Percentiles rank a stretch among this genome's conserved stretches.
Conservation (phyloP, 2,113 vertebrate species). For the Platycercus adscitus region DNA sequence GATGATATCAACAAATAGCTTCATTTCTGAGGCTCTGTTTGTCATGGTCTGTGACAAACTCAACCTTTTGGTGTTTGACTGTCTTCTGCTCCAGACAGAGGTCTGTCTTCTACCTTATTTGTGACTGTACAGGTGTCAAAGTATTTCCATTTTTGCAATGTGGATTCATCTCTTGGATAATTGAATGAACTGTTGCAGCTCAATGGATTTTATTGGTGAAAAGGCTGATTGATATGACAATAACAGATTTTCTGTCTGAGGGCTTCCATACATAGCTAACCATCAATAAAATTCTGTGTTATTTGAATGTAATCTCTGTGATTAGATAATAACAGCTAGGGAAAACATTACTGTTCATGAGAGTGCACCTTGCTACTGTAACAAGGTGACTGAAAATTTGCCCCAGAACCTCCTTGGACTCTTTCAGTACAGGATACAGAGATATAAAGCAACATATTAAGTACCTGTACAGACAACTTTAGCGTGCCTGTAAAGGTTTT, state of each 20-base stretch:
- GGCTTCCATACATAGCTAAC: not conserved
- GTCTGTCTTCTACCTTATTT: not conserved
- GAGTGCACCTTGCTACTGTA: not conserved
- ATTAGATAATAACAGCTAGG: not conserved
- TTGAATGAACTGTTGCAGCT: not conserved
- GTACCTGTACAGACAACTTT: not conserved
- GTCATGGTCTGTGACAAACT: not conserved
- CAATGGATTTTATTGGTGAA: not conserved
- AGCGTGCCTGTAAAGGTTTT: not conserved
- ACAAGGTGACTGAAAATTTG: not conserved
- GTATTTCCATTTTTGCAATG: not conserved
- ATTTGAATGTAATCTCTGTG: not conserved
- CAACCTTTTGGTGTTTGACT: not conserved
- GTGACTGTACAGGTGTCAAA: not conserved
- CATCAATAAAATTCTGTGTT: not conserved
- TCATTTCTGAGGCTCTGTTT: not conserved
- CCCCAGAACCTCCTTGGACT: not conserved
- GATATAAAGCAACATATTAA: not conserved
- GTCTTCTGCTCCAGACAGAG: not conserved
- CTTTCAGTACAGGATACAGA: not conserved
- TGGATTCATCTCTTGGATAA: not conserved
- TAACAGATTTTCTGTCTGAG: not conserved
- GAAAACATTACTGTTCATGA: not conserved
- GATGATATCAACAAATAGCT: not conserved
- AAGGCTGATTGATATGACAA: not conserved